These are phyloP conservation scores for Parascotia fuliginaria DNA, from an alignment of 2,888 invertebrate species.

Conservation along the genomic window DNA sequence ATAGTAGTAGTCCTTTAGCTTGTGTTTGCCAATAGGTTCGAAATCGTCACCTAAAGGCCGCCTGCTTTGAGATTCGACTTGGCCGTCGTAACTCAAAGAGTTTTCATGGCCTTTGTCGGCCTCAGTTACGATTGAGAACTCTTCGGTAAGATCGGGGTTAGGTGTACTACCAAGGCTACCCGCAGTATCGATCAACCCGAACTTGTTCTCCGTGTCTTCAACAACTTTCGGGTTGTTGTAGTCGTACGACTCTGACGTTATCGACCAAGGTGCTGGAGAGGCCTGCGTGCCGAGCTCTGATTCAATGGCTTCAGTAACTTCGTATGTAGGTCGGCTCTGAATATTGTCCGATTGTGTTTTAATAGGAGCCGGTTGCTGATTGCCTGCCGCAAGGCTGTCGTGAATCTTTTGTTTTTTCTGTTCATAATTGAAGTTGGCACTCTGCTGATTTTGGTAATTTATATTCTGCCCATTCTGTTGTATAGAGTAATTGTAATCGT, in stretches of 20 bases:
- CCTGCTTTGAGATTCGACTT: conserved; percentile 78
- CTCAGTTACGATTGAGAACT: conserved; percentile 77
- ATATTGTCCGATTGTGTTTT: conserved; percentile 50
- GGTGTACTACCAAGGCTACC: conserved; percentile 62
- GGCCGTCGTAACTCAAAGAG: conserved; percentile 72
- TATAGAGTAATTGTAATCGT: conserved; percentile 59
- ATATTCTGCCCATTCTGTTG: conserved; percentile 69
- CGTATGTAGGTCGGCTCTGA: conserved; percentile 68
- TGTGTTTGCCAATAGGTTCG: conserved; percentile 76
- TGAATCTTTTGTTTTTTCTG: conserved; percentile 68
- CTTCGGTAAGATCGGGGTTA: conserved; percentile 66
- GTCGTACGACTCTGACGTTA: conserved; percentile 63
- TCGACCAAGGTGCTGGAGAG: conserved; percentile 68
- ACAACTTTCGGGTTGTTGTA: conserved; percentile 56
- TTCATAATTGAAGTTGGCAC: conserved; percentile 57
- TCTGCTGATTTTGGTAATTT: conserved; percentile 61
- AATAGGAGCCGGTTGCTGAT: conserved; percentile 64
- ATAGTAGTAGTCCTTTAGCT: conserved; percentile 80
- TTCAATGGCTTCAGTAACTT: conserved; percentile 76
- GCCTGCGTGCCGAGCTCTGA: conserved; percentile 66
- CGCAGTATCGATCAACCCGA: conserved; percentile 54
- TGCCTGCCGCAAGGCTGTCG: conserved; percentile 69
- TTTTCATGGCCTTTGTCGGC: conserved; percentile 74
- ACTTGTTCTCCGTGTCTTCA: conserved; percentile 60
- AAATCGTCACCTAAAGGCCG: conserved; percentile 78